phyloP scores from a whole-genome alignment of 2,113 vertebrate species.

The Calidris pugnax region DNA sequence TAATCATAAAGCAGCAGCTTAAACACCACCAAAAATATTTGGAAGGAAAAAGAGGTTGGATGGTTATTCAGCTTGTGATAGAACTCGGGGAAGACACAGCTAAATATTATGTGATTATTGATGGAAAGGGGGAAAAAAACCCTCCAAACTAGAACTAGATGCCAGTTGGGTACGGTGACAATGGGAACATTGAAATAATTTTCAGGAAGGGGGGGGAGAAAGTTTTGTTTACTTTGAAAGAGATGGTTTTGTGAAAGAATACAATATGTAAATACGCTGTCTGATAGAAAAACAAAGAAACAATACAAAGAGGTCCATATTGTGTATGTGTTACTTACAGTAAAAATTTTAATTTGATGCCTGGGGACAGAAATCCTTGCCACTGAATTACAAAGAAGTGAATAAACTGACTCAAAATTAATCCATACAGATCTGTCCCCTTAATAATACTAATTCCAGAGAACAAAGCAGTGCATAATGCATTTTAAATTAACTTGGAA shows the following conservation, averaged over 20 bases:
- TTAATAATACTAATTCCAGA: slow-evolving; percentile 85
- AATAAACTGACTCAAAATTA: slow-evolving; percentile 83
- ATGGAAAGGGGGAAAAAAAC: background rate
- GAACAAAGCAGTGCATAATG: slow-evolving; percentile 82
- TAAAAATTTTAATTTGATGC: slow-evolving; percentile 81
- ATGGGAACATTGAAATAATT: background rate
- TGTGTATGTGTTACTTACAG: slow-evolving; percentile 78
- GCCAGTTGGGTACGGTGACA: slow-evolving; percentile 8
- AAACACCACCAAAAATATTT: slow-evolving; percentile 21
- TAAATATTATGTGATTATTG: background rate
- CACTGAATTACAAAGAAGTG: slow-evolving; percentile 83
- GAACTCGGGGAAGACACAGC: background rate
- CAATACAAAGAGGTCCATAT: slow-evolving; percentile 73
- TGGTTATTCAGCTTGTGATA: background rate
- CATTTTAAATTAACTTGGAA: slow-evolving; percentile 86
- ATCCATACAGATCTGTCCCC: slow-evolving; percentile 84
- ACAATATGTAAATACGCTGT: background rate
- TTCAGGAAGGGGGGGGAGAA: background rate
- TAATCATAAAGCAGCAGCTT: background rate
- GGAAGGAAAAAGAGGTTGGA: background rate
- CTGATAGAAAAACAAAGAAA: slow-evolving; percentile 75
- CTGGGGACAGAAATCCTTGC: slow-evolving; percentile 81
- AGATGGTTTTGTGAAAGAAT: slow-evolving; percentile 30
- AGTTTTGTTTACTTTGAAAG: slow-evolving; percentile 68
- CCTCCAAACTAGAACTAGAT: background rate